Base-by-base conservation (phyloP, 1,140 invertebrate genomes). In the Drosophila ambigua region DNA sequence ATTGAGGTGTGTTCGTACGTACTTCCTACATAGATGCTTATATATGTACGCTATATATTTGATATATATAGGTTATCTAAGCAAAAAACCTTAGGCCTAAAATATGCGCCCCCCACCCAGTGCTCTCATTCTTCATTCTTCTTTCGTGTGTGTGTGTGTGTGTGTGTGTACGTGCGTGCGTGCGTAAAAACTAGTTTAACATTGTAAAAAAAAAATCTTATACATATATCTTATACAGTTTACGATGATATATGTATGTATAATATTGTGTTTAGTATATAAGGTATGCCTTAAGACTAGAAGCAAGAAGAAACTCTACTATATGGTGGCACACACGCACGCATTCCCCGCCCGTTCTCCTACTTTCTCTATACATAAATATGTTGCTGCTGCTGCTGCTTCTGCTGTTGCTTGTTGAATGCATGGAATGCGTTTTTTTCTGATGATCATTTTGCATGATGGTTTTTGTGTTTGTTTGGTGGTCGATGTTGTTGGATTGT, bases 161-260 rank as follows among this genome's bases (percentile, higher is more conserved):
- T 66, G 46, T 62, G 44, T 46, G 50, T 53, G 39, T 39, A 9
- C 20, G 41, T 58, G 28, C 41, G 44, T 64, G 28, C 41, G 35
- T 41, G 45, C 5, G 35, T 75, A 82, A 51, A 60, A 83, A 82
- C 80, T 79, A 84, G 68, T 57, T 77, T 67, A 83, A 83, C 81
- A 84, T 84, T 55, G 44, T 69, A 72, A 66, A 78, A 65, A 77
- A 83, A 72, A 83, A 63, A 24, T 50, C 66, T 57, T 57, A 54
- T 67, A 58, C 44, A 61, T 39, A 61, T 48, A 61, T 39, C n/a
- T 16, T 66, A 59, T 68, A 49, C 61, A 74, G 11, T 39, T 39
- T 39, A 39, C 35, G 35, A 13, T 46, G 57, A 60, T 67, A 35
- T 58, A 43, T 35, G 57, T 15, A 41, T 75, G 60, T 71, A 75